phyloP scores from a whole-genome alignment of 2,113 vertebrate species.

The Psophia crepitans region DNA sequence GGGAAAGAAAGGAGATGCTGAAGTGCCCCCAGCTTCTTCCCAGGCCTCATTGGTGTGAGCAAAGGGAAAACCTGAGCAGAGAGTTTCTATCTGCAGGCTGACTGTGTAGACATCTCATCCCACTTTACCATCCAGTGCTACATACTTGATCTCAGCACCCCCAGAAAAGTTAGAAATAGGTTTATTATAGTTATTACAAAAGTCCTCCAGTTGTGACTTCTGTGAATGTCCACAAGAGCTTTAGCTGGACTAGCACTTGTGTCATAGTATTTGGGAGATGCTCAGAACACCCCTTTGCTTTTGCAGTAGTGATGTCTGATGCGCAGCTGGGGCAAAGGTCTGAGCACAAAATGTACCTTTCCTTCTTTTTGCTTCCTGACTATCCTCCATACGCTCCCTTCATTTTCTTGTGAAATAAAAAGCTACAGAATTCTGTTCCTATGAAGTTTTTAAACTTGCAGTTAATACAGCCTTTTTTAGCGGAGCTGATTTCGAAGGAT shows the following conservation, averaged over 20 bases:
- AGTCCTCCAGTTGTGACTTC: background rate
- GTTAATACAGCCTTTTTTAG: background rate
- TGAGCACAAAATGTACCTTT: background rate
- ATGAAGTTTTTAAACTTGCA: background rate
- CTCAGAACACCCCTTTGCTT: background rate
- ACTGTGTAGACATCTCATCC: background rate
- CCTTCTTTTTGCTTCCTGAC: background rate
- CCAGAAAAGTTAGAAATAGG: background rate
- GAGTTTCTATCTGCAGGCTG: background rate
- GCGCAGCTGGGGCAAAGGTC: background rate
- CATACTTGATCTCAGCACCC: background rate
- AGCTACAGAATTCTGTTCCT: background rate
- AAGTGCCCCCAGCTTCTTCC: background rate
- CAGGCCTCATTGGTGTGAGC: background rate
- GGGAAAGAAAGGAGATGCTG: background rate
- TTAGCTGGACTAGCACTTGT: background rate
- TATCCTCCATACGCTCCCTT: background rate
- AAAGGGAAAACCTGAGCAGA: background rate
- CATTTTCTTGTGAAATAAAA: background rate
- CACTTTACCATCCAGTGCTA: background rate
- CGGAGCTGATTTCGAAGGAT: background rate
- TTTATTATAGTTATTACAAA: background rate
- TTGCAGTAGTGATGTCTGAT: background rate
- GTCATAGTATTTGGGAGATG: background rate
- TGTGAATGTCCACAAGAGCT: background rate